These are phyloP conservation scores for Eumerus sabulonum DNA, from an alignment of 2,888 invertebrate species.

Conservation along the genomic window DNA sequence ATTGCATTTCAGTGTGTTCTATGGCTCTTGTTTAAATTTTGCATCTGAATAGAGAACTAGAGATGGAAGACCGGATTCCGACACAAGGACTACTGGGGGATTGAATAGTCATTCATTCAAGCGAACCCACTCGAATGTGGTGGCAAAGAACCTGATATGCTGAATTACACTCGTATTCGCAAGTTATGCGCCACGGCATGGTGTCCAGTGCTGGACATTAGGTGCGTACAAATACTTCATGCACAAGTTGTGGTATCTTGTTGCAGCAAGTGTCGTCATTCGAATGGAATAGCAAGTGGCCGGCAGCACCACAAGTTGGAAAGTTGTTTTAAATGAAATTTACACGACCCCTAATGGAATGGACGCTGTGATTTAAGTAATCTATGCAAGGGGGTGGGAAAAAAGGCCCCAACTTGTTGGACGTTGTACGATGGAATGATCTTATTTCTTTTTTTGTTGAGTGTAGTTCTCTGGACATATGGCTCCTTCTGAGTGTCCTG, in stretches of 20 bases:
- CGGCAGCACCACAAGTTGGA: slow-evolving; percentile 29
- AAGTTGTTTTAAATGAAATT: slow-evolving; percentile 34
- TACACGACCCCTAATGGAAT: slow-evolving; percentile 1
- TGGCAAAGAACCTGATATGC: slow-evolving; percentile 39
- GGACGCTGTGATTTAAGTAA: slow-evolving; percentile 3
- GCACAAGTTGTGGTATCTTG: neutral
- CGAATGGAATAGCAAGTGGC: slow-evolving; percentile 43
- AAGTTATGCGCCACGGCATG: neutral
- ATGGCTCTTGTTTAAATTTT: slow-evolving; percentile 45
- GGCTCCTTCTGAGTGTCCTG: no score
- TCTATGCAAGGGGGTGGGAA: neutral
- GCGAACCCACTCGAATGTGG: slow-evolving; percentile 28
- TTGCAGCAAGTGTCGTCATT: slow-evolving; percentile 25
- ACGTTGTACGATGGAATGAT: no score
- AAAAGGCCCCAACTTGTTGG: no score
- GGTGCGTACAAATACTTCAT: no score
- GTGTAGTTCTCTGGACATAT: no score
- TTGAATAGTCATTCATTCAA: slow-evolving; percentile 56
- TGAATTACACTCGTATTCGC: slow-evolving; percentile 14
- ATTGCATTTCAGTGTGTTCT: slow-evolving; percentile 53
- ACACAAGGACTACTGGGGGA: slow-evolving; percentile 20
- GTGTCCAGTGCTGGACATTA: no score
- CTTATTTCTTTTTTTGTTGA: no score
- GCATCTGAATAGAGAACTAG: slow-evolving; percentile 47
- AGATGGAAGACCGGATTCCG: slow-evolving; percentile 22